Conservation (phyloP, 2,797 vertebrate species). For the Ibycter americanus region DNA sequence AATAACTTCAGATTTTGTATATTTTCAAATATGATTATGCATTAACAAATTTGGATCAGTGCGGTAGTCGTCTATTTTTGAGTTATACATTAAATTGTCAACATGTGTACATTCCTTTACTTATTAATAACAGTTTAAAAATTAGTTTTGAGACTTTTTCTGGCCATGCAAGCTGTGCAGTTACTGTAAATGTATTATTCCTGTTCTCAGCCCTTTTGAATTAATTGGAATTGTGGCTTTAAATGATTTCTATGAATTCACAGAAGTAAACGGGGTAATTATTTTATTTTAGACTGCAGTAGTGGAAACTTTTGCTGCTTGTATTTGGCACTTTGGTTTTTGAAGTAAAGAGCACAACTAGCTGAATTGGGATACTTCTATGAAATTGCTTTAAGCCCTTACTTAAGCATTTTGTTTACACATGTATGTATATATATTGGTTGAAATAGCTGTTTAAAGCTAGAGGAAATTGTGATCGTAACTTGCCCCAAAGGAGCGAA, state of each 20-base stretch:
- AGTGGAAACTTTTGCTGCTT: conserved; percentile 21
- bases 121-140: conserved; percentile 37
- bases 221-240: conserved; percentile 58
- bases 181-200: conserved; percentile 62
- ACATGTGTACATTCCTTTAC: conserved; percentile 46
- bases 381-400: background rate
- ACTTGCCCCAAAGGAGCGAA: background rate
- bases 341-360: conserved; percentile 30
- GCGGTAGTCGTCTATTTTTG: conserved; percentile 65
- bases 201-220: conserved; percentile 58
- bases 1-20: conserved; percentile 77
- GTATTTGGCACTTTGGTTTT: conserved; percentile 25
- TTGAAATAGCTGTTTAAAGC: conserved; percentile 16
- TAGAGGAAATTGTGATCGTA: background rate
- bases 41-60: conserved; percentile 65
- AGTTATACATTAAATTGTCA: conserved; percentile 60
- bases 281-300: conserved; percentile 12
- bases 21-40: conserved; percentile 70
- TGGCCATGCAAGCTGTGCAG: conserved; percentile 48
- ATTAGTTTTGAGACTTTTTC: conserved; percentile 17
- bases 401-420: conserved; percentile 31
- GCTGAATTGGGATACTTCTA: background rate
- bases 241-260: conserved; percentile 68
- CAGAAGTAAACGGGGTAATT: conserved; percentile 31
- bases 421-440: background rate